A percentile compares a stretch with the other conserved stretches of the same genome.
These are phyloP conservation scores for Miichthys miiuy DNA, from an alignment of 2,797 vertebrate species.

Conservation along the genomic window DNA sequence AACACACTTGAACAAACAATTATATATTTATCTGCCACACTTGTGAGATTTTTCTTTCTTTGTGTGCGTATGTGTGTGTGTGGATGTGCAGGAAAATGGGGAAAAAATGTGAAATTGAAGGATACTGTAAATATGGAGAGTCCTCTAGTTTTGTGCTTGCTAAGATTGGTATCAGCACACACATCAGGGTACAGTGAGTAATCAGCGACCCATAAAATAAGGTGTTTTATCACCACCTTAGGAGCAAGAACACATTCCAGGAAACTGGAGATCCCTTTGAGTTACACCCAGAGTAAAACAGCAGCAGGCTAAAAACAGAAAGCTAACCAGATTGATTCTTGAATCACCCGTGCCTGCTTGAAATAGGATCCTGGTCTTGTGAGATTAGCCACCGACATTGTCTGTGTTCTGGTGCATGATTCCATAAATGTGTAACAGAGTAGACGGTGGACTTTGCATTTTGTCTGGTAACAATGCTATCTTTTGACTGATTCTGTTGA, in stretches of 20 bases:
- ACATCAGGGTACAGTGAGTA: conserved; percentile 75
- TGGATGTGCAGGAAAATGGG: conserved; percentile 58
- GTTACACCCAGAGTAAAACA: conserved; percentile 66
- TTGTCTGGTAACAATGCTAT: conserved; percentile 63
- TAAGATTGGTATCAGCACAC: conserved; percentile 74
- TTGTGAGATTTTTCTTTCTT: conserved; percentile 79
- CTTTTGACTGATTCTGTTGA: conserved; percentile 62
- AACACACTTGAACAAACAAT: conserved; percentile 88
- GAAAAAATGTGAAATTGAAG: conserved; percentile 69
- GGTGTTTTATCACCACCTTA: conserved; percentile 81
- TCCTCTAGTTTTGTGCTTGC: conserved; percentile 69
- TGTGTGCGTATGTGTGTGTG: conserved; percentile 23
- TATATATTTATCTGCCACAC: conserved; percentile 87
- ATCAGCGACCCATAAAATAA: conserved; percentile 83
- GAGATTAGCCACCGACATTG: conserved; percentile 71
- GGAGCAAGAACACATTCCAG: conserved; percentile 70
- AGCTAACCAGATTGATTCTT: conserved; percentile 79
- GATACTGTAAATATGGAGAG: conserved; percentile 68
- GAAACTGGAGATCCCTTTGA: conserved; percentile 73
- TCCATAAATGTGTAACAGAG: conserved; percentile 72
- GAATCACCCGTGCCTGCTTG: conserved; percentile 67
- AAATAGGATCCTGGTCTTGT: conserved; percentile 75
- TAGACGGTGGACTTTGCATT: conserved; percentile 51
- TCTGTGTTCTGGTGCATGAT: conserved; percentile 64
- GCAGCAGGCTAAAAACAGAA: conserved; percentile 75